Evolutionary conservation across 1,140 invertebrate genomes (phyloP), one percentile per base, ranked within the genome.

Genomic region (Hylyphantes graminicola): DNA sequence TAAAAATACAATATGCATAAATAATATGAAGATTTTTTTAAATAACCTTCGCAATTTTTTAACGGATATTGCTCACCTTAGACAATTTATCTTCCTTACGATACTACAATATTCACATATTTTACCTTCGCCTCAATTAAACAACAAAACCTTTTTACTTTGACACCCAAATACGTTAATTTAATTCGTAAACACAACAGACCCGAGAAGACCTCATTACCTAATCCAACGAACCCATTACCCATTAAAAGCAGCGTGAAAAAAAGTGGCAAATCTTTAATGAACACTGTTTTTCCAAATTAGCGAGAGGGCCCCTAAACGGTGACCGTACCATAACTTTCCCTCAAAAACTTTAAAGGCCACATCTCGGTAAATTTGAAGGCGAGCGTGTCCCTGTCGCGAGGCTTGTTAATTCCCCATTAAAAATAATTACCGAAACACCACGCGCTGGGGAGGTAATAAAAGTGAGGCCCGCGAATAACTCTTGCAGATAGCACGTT

Each of bases 201-300:
- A 35, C 35, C 35, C 35, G 8, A 70, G 68, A 10, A 21, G 11
- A 54, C 50, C 68, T 70, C 68, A 54, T 70, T 70, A 13, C 19
- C 15, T 17, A 35, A 35, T 17, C n/a, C n/a, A 70, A 51, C 21
- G 50, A 51, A 51, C n/a, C 12, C 68, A 17, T 50, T 17, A 50
- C 35, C 57, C 74, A 76, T 76, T 76, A 76, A 76, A 50, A 51
- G 74, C 10, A 35, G n/a, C 59, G 51, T 64, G 21, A 57, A 75
- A 70, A 75, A 76, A 76, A 63, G 48, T 6, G 13, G 17, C 19
- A 64, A 11, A 65, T 13, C 12, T 51, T 76, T 64, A 76, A 76
- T 76, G 55, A 76, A 76, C 57, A 76, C 59, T 76, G 74, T 76
- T 76, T 76, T 76, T 76, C 55, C 74, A 76, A 76, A 76, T 76